Evolutionary conservation across 2,797 vertebrate genomes (phyloP).

Genomic region (Tamandua tetradactyla): DNA sequence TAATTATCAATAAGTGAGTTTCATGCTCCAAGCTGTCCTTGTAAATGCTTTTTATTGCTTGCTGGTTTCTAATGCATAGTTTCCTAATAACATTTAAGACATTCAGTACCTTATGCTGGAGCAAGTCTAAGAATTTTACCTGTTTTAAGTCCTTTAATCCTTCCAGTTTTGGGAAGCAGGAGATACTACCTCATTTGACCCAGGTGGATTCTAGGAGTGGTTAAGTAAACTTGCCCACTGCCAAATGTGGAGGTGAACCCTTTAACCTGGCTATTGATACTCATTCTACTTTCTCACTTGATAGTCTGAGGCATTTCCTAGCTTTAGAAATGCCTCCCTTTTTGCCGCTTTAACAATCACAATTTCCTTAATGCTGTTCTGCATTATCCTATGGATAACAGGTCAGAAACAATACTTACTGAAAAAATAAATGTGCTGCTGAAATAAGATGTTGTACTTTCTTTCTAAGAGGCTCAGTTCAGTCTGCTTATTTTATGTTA

Average conservation of each 20-base stretch:
- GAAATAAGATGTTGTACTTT: not conserved
- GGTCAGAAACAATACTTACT: not conserved
- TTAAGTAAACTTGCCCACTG: not conserved
- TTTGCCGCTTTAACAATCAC: not conserved
- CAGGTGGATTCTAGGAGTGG: not conserved
- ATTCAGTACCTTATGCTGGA: not conserved
- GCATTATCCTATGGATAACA: not conserved
- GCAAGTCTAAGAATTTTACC: not conserved
- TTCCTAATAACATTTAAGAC: not conserved
- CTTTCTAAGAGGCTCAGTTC: not conserved
- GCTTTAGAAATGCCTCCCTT: not conserved
- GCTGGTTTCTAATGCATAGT: not conserved
- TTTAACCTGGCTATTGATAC: not conserved
- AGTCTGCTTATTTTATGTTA: not conserved
- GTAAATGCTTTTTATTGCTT: not conserved
- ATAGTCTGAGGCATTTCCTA: not conserved
- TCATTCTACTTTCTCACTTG: not conserved
- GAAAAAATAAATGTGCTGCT: not conserved
- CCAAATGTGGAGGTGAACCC: not conserved
- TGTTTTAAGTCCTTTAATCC: not conserved
- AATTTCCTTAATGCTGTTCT: not conserved
- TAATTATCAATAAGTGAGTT: not conserved
- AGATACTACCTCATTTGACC: not conserved
- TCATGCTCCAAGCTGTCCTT: not conserved
- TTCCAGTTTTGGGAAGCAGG: not conserved